Evolutionary conservation across 2,888 invertebrate genomes (phyloP).

Genomic region (Drosophila mercatorum): DNA sequence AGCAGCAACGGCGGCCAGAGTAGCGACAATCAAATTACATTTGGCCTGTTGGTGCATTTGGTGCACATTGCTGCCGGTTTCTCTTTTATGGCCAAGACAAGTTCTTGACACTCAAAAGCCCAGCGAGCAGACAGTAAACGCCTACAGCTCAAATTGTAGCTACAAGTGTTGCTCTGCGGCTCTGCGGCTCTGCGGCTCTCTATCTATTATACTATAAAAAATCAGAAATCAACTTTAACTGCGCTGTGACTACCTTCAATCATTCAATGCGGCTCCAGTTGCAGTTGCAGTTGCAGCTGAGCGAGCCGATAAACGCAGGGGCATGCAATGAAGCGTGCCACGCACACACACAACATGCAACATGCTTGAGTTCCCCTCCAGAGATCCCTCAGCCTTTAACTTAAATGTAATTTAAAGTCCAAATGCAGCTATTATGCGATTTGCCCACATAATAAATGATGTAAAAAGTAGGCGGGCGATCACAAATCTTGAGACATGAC

Average conservation of each 20-base stretch:
- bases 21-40: slow-evolving; percentile 39
- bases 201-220: slow-evolving; percentile 12
- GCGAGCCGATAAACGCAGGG: slow-evolving; percentile 61
- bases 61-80: slow-evolving; percentile 78
- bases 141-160: slow-evolving; percentile 40
- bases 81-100: slow-evolving; percentile 79
- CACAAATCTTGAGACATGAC: slow-evolving; percentile 10
- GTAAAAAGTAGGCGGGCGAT: slow-evolving; percentile 66
- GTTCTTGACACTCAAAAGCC: slow-evolving; percentile 78
- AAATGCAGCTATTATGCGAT: slow-evolving; percentile 54
- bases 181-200: slow-evolving; percentile 3
- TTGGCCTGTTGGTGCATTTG: slow-evolving; percentile 64
- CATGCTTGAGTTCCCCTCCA: background rate
- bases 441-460: slow-evolving; percentile 76
- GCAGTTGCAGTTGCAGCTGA: slow-evolving; percentile 57
- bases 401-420: slow-evolving; percentile 57
- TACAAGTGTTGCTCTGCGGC: slow-evolving; percentile 31
- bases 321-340: slow-evolving; percentile 72
- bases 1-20: background rate
- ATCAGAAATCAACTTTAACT: slow-evolving; percentile 30
- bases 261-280: slow-evolving; percentile 30
- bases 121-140: slow-evolving; percentile 56
- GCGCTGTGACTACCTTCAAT: slow-evolving; percentile 40
- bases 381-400: slow-evolving; percentile 20
- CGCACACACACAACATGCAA: slow-evolving; percentile 35